Percentiles rank a stretch among this genome's conserved stretches.
Evolutionary conservation across 1,140 invertebrate species (phyloP).

Genomic region (Drosophila watanabei): DNA sequence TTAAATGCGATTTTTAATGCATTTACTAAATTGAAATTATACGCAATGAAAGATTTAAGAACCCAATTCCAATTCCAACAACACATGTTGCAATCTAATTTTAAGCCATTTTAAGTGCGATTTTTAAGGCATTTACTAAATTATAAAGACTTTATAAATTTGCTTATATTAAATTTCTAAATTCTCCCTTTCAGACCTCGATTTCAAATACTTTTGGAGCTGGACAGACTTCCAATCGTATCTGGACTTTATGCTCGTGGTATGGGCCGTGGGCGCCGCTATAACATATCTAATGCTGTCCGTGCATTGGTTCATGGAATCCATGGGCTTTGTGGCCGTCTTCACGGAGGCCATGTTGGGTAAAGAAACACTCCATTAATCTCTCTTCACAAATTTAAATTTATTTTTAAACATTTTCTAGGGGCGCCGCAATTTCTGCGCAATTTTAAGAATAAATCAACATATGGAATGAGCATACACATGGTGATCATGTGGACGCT

Average conservation of each 20-base stretch:
- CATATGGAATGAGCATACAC: constrained; percentile 90
- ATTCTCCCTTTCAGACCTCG: constrained; percentile 90
- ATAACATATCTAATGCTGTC: constrained; percentile 96
- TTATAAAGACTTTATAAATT: not conserved
- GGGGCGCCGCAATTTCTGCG: constrained; percentile 94
- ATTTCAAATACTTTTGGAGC: constrained; percentile 97
- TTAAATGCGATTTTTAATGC: not conserved
- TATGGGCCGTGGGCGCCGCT: constrained; percentile 92
- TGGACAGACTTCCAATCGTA: constrained; percentile 99
- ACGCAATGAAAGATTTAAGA: not conserved
- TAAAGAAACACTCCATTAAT: not conserved
- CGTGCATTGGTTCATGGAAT: constrained; percentile 93
- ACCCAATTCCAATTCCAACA: no score
- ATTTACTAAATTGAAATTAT: no score
- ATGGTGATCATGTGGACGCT: constrained; percentile 99
- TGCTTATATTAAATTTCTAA: not conserved
- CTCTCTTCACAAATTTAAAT: constrained; percentile 2
- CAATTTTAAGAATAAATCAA: constrained; percentile 94
- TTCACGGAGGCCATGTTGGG: constrained; percentile 99
- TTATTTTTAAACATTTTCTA: constrained; percentile 13
- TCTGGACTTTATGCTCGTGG: constrained; percentile 95
- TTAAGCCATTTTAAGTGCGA: not conserved
- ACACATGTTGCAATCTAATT: not conserved
- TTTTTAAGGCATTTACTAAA: no score
- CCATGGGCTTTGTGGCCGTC: constrained; percentile 96